phyloP scores from a whole-genome alignment of 2,113 vertebrate genomes.

The Melanocharis versteri region DNA sequence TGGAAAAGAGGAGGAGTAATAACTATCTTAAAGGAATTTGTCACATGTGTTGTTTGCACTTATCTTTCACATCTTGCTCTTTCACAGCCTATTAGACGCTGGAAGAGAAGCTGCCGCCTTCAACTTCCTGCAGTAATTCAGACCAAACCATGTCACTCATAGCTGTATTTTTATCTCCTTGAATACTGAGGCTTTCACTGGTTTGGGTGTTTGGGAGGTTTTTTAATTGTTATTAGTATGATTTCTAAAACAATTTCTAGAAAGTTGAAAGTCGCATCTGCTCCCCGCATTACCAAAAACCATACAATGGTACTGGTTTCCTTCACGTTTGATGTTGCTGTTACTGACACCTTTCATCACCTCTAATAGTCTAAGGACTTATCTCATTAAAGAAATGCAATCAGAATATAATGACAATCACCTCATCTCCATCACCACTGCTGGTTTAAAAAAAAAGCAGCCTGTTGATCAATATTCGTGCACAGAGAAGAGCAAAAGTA shows the following conservation, averaged over 20 bases:
- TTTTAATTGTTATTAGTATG: not conserved
- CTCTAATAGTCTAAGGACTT: not conserved
- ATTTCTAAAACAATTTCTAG: not conserved
- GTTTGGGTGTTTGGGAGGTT: not conserved
- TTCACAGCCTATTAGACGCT: not conserved
- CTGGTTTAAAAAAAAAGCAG: not conserved
- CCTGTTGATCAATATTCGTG: not conserved
- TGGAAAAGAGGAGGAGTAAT: not conserved
- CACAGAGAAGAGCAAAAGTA: not conserved
- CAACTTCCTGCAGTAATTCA: not conserved
- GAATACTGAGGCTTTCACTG: not conserved
- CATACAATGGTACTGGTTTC: not conserved
- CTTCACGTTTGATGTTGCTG: not conserved
- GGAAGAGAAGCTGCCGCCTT: not conserved
- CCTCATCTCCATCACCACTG: not conserved
- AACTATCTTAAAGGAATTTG: not conserved
- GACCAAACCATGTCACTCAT: not conserved
- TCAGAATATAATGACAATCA: not conserved
- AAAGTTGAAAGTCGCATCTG: not conserved
- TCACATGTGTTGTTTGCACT: not conserved
- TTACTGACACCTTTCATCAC: not conserved
- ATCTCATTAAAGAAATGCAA: not conserved
- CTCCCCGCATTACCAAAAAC: not conserved
- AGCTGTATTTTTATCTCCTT: not conserved
- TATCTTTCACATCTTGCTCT: slow-evolving; percentile 37